A percentile compares a stretch with the other conserved stretches of the same genome.
phyloP scores from a whole-genome alignment of 2,797 vertebrate species.

The Babyrousa celebensis region DNA sequence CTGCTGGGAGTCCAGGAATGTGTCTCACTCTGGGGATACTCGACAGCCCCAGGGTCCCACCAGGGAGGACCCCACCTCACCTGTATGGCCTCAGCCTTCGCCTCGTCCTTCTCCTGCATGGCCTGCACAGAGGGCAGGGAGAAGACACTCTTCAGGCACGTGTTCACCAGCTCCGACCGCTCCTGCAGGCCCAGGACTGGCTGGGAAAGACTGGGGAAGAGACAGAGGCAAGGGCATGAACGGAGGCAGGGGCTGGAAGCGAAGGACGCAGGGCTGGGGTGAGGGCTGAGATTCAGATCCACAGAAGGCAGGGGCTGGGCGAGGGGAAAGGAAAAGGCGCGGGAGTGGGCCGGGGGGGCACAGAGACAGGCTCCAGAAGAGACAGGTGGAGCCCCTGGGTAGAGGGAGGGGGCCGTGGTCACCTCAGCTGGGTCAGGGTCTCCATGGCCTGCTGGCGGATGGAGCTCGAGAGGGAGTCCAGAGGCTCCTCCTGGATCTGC shows the following conservation, averaged over 20 bases:
- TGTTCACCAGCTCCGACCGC: constrained; percentile 70
- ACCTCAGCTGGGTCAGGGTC: constrained; percentile 85
- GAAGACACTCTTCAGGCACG: constrained; percentile 82
- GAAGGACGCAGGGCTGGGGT: neutral
- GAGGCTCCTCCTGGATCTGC: constrained; percentile 82
- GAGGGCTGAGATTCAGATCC: neutral
- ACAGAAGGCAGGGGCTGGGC: neutral
- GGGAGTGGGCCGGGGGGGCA: rapidly evolving
- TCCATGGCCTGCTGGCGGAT: constrained; percentile 79
- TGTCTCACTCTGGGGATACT: neutral
- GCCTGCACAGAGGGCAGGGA: constrained; percentile 78
- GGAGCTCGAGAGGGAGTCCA: constrained; percentile 75
- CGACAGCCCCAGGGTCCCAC: neutral
- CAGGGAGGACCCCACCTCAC: constrained; percentile 31
- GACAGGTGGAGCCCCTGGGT: neutral
- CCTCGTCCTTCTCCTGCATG: constrained; percentile 80
- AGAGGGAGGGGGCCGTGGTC: neutral
- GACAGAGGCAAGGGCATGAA: neutral
- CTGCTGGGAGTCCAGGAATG: neutral
- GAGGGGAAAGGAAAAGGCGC: neutral
- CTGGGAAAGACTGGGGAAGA: constrained; percentile 52
- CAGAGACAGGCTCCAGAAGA: neutral
- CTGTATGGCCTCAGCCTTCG: constrained; percentile 56
- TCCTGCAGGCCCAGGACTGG: constrained; percentile 42
- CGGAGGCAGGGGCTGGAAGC: neutral